Evolutionary conservation across 2,888 invertebrate genomes (phyloP).

Genomic region (Drosophila borborema): DNA sequence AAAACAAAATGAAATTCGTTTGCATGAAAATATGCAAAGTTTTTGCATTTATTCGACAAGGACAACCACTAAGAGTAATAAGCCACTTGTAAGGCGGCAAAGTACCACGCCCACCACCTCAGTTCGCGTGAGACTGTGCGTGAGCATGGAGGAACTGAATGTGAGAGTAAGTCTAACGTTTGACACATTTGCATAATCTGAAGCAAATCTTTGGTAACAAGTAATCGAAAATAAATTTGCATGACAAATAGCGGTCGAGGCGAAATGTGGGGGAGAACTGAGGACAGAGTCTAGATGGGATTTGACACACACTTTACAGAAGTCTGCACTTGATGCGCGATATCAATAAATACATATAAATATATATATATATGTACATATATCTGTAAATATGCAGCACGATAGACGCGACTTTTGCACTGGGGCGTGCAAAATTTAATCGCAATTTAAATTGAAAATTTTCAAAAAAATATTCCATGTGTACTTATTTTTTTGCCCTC

Average conservation of each 20-base stretch:
- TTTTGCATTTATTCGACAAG: constrained; percentile 49
- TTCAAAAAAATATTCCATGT: constrained; percentile 24
- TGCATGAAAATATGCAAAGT: constrained; percentile 70
- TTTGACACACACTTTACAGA: constrained; percentile 26
- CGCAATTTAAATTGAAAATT: constrained; percentile 75
- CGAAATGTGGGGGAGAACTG: constrained; percentile 13
- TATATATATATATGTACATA: background rate
- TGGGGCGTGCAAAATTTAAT: constrained; percentile 67
- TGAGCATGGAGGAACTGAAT: constrained; percentile 9
- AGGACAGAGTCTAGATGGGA: constrained; percentile 25
- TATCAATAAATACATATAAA: constrained; percentile 51
- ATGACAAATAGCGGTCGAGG: constrained; percentile 71
- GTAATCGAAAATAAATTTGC: constrained; percentile 82
- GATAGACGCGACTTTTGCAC: constrained; percentile 50
- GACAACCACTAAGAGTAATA: constrained; percentile 74
- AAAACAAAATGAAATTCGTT: constrained; percentile 13
- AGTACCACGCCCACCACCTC: constrained; percentile 14
- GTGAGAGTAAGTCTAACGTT: constrained; percentile 28
- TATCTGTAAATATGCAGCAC: background rate
- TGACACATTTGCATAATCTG: constrained; percentile 77
- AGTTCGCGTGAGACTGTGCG: constrained; percentile 6
- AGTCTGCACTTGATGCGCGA: constrained; percentile 53
- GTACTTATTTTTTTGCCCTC: constrained; percentile 19
- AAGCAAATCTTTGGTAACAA: constrained; percentile 81
- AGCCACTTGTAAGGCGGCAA: constrained; percentile 75